These are phyloP conservation scores for Dasysyrphus tricinctus DNA, from an alignment of 2,888 invertebrate genomes.

Conservation along the genomic window DNA sequence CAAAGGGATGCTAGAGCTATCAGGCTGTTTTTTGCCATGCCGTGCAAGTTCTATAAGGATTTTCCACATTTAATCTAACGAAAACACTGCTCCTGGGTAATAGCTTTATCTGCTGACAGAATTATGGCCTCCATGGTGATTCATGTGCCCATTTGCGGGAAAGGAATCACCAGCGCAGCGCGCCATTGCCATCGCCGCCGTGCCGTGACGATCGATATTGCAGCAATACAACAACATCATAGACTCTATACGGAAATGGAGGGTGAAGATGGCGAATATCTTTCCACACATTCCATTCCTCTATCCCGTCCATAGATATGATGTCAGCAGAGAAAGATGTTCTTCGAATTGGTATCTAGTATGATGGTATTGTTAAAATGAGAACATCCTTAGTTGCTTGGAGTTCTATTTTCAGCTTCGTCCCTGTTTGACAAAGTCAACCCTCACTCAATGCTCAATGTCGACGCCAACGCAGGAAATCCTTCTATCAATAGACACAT, in stretches of 20 bases:
- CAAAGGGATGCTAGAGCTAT: slow-evolving; percentile 51
- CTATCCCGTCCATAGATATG: slow-evolving; percentile 17
- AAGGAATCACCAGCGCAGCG: slow-evolving; percentile 71
- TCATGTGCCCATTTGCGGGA: slow-evolving; percentile 79
- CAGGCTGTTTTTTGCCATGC: slow-evolving; percentile 29
- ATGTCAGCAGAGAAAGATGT: slow-evolving; percentile 69
- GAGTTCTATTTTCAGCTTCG: slow-evolving; percentile 58
- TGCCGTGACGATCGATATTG: slow-evolving; percentile 70
- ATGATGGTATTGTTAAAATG: slow-evolving; percentile 27
- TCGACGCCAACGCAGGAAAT: slow-evolving; percentile 64
- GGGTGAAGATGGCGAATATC: slow-evolving; percentile 42
- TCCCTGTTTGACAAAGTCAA: slow-evolving; percentile 60
- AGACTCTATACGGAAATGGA: slow-evolving; percentile 14
- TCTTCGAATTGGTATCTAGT: slow-evolving; percentile 43
- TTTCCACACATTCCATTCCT: slow-evolving; percentile 57
- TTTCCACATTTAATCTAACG: slow-evolving; percentile 76
- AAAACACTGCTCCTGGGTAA: slow-evolving; percentile 79
- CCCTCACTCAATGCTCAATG: slow-evolving; percentile 53
- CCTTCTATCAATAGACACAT: slow-evolving; percentile 70
- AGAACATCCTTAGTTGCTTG: slow-evolving; percentile 19
- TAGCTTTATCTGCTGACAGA: slow-evolving; percentile 83
- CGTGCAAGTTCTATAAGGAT: slow-evolving; percentile 68
- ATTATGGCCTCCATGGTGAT: slow-evolving; percentile 81
- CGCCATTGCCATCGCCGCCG: slow-evolving; percentile 48
- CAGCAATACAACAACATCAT: slow-evolving; percentile 53